Evolutionary conservation across 2,888 invertebrate genomes (phyloP), one percentile per base, ranked within the genome.

Genomic region (Acronicta alni): DNA sequence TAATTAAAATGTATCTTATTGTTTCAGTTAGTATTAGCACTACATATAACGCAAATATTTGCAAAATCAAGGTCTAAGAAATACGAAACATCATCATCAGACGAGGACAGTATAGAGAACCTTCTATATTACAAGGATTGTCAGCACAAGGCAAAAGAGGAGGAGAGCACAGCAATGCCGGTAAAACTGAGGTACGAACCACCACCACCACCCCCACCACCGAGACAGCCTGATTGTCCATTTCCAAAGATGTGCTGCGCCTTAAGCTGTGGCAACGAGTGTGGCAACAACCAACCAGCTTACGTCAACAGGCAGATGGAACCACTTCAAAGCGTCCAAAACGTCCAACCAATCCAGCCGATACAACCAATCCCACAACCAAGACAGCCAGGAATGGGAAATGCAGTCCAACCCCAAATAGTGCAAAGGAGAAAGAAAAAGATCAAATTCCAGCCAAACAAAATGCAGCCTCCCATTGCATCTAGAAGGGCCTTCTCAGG

Each of bases 41-140:
- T 89, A 3, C 85, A 87, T 38, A 65, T 88, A 37, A 71, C 84
- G 1, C 65, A 67, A 37, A 72, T 77, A 1, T 9, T 80, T 0
- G 66, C 88, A 17, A 65, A 37, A 51, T 59, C 42, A 17, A 64
- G 18, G 12, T 49, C 44, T 1, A 71, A 20, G 26, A 77, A 64
- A 35, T 80, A 79, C 38, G 67, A 81, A 45, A 53, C 48, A 0
- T 85, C 84, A 3, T 84, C 89, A 2, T 90, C 90, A 17, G 92
- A 88, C 3, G 91, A 92, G 60, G 91, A 91, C 55, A 92, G 91
- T 45, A 89, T 93, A 43, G 93, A 93, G 45, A 92, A 93, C 43
- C 82, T 94, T 1, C 68, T 94, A 0, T 93, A 92, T 64, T 93
- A 85, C 68, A 88, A 89, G 69, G 93, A 92, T 64, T 91, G 89